Evolutionary conservation across 2,113 vertebrate genomes (phyloP), one percentile per base, ranked within the genome.

Genomic region (Ranitomeya variabilis): DNA sequence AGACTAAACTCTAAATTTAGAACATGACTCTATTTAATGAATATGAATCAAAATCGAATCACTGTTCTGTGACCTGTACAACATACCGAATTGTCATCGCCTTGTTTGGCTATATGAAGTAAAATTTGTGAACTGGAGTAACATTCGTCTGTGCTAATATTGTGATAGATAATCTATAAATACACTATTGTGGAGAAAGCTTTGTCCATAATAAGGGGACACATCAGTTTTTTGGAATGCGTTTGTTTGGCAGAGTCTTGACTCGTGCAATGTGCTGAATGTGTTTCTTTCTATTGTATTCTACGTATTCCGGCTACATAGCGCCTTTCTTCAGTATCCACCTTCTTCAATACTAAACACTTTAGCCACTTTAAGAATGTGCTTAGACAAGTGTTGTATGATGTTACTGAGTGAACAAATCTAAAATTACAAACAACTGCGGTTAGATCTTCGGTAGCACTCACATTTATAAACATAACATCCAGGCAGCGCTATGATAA

Each of bases 361-460:
- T 77, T 82, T 2, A 84, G 45, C 59, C 71, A 77, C 55, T 73
- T 77, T 83, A 88, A 77, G 87, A 88, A 88, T 88, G 87, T 88
- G 80, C 57, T 83, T 83, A 84, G 31, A 83, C 45, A 62, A 78
- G 87, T 88, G 87, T 77, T 83, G 71, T 83, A 37, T 88, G 87
- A 88, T 77, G 69, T 45, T 19, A 77, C 66, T 37, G 81, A 88
- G 57, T 55, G 80, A 83, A 80, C 21, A 67, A 52, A 87, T 26
- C 19, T 11, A 26, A 55, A 87, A 84, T 77, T 52, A 66, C 80
- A 88, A 84, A 88, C 86, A 84, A 76, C 2, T 54, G 45, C 6
- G 55, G 21, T 45, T 13, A 52, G 18, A 54, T 64, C 45, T 55
- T 88, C 51, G 52, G 59, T 26, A 54, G 59, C 80, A 83, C 87